Evolutionary conservation across 2,797 vertebrate species (phyloP).

Genomic region (Schizothorax lantsangensis): DNA sequence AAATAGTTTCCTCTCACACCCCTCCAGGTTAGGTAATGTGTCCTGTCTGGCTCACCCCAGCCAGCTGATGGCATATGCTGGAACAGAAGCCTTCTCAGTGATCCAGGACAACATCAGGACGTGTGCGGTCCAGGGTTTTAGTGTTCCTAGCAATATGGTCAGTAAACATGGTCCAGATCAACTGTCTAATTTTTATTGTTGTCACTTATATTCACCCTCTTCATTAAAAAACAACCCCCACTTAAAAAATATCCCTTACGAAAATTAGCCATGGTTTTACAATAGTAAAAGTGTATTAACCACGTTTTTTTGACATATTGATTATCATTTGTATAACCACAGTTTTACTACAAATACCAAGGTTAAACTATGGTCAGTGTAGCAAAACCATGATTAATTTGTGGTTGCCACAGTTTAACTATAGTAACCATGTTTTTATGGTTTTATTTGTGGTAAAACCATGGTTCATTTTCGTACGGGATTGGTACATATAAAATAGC

Average conservation of each 20-base stretch:
- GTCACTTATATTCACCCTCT: slow-evolving; percentile 19
- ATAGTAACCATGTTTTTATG: too few relatives aligned
- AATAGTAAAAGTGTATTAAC: not conserved
- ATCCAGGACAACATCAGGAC: slow-evolving; percentile 73
- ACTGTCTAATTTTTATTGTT: not conserved
- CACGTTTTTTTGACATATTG: too few relatives aligned
- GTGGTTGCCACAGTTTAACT: too few relatives aligned
- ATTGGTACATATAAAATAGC: not conserved
- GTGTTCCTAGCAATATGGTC: slow-evolving; percentile 76
- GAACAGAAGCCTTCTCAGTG: slow-evolving; percentile 66
- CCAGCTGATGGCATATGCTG: slow-evolving; percentile 72
- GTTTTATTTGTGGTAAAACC: too few relatives aligned
- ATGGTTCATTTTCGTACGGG: too few relatives aligned
- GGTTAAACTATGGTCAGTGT: too few relatives aligned
- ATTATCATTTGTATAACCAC: too few relatives aligned
- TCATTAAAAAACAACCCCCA: not conserved
- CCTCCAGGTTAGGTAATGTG: slow-evolving; percentile 74
- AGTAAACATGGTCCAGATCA: not conserved
- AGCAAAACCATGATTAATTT: too few relatives aligned
- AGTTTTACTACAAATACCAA: too few relatives aligned
- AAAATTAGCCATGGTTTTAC: not conserved
- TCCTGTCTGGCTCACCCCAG: slow-evolving; percentile 74
- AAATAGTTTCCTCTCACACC: slow-evolving; percentile 33
- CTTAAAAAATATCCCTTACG: not conserved
- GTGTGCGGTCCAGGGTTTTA: slow-evolving; percentile 68